Evolutionary conservation across 2,888 invertebrate species (phyloP), one percentile per base, ranked within the genome.

Genomic region (Acanthoscelides obtectus): DNA sequence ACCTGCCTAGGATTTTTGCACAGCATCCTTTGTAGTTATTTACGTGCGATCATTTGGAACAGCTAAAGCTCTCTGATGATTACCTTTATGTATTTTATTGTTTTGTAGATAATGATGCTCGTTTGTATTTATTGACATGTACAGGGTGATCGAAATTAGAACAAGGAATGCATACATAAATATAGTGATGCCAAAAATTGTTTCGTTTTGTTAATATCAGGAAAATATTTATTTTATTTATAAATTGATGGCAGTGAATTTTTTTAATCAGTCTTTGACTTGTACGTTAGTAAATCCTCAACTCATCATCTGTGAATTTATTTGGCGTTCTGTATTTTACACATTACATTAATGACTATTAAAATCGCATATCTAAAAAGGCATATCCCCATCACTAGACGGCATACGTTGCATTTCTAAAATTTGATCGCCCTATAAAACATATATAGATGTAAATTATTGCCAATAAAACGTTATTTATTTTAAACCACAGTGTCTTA

Each of bases 401-500:
- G n/a, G 45, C 45, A 45, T 12, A 45, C 17, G 17, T 45, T 45
- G 45, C 45, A 45, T 45, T 45, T 17, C 45, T 12, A 12, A 12
- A 17, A 45, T 45, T 45, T 45, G 45, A 45, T 45, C 45, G 45
- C 45, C 45, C 45, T 45, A 45, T 45, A 45, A 45, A 45, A 70
- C 66, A 70, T 68, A 64, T 75, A 72, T 75, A 73, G 75, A 72
- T 78, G 77, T 79, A 79, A 78, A 78, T 75, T 79, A 78, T 79
- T 79, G 79, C 77, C 78, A 78, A 78, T 78, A 77, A 77, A 77
- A 74, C 73, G 72, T 74, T 78, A 79, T 80, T 80, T 78, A 79
- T 79, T 79, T 79, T 78, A 76, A 76, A 76, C 70, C 69, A n/a
- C 20, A 71, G 27, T 71, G 22, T 66, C 71, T 75, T 76, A 77